phyloP scores from a whole-genome alignment of 2,113 vertebrate genomes.

The Oxyruncus cristatus region DNA sequence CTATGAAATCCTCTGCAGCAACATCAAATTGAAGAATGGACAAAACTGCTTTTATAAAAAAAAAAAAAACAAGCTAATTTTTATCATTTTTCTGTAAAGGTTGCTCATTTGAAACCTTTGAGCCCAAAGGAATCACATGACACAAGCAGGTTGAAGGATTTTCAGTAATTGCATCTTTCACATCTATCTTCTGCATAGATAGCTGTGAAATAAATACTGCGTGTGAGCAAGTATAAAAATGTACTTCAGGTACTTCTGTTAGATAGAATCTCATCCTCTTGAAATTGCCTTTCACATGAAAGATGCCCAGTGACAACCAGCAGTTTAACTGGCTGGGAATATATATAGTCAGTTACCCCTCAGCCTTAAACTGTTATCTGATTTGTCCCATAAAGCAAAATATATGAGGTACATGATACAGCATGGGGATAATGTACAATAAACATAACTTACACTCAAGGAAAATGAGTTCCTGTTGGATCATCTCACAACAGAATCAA shows the following conservation, averaged over 20 bases:
- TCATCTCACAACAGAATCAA: not conserved
- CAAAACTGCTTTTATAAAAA: not conserved
- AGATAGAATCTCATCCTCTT: slow-evolving; percentile 61
- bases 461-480: slow-evolving; percentile 17
- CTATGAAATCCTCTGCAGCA: not conserved
- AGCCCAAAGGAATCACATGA: not conserved
- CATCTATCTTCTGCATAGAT: slow-evolving; percentile 39
- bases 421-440: slow-evolving; percentile 44
- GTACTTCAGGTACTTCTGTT: slow-evolving; percentile 36
- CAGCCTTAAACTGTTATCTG: slow-evolving; percentile 53
- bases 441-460: slow-evolving; percentile 29
- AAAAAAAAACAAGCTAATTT: not conserved
- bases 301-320: slow-evolving; percentile 57
- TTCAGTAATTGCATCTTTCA: slow-evolving; percentile 9
- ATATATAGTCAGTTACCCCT: slow-evolving; percentile 37
- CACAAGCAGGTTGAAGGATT: not conserved
- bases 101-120: not conserved
- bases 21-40: not conserved
- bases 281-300: slow-evolving; percentile 64
- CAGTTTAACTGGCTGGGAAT: slow-evolving; percentile 49
- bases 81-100: not conserved
- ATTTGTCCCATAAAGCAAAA: slow-evolving; percentile 64
- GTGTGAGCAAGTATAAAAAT: slow-evolving; percentile 36
- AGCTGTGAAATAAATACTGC: slow-evolving; percentile 51
- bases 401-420: slow-evolving; percentile 39